Base-by-base conservation (phyloP, 1,140 invertebrate species). In the Drosophila neocordata region DNA sequence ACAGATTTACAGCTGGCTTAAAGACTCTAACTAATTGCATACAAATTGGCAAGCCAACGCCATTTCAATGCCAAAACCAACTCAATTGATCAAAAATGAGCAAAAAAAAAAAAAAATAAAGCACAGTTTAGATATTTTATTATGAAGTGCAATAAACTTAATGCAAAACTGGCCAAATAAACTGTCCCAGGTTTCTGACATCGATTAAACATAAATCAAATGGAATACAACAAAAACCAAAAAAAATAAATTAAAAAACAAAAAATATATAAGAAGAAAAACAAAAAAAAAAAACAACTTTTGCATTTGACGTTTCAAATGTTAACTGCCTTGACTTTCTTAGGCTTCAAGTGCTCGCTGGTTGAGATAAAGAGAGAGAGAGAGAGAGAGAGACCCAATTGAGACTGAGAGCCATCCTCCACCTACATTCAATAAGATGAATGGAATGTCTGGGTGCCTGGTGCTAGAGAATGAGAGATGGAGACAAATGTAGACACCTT, bases 321-420 rank as follows among this genome's bases (percentile, higher is more conserved):
- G 53, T 52, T 58, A 73, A 68, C 74, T 65, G 79, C 79, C 79
- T 82, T 82, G 79, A 82, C 79, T 82, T 82, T 82, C 79, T 82
- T 82, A 62, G 73, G 62, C 48, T 31, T 64, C 35, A 62, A 77
- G 74, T 64, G 59, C 65, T 59, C 18, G 3, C 18, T 24, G 56
- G 15, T 48, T 20, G 15, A 20, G 24, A 24, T 1, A 24, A 4
- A 24, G 24, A 24, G 13, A 44, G 41, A 38, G 13, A 20, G 41
- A 38, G 15, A 48, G 41, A 38, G 15, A 48, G 41, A 38, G 15
- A 48, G 41, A 38, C 72, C 67, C 51, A 51, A 27, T 34, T 51
- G 48, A 37, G 11, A 52, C 56, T 44, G 11, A 53, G 75, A 65
- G 75, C 63, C 68, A 80, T 80, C 72, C 59, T 67, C 67, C 41